Conservation (phyloP, 2,797 vertebrate species). For the Galaxias olidus region DNA sequence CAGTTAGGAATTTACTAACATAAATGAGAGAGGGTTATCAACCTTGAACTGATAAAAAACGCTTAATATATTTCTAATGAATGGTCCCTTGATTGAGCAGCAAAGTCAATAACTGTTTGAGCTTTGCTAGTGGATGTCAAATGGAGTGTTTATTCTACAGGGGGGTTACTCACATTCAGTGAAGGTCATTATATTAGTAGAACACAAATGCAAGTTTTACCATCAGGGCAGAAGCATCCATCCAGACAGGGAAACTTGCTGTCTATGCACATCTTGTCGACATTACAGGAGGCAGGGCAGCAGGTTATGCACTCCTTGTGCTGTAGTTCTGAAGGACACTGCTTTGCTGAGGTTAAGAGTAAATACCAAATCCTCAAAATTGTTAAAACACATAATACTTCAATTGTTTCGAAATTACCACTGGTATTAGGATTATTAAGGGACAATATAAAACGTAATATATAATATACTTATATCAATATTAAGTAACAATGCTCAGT, state of each 20-base stretch:
- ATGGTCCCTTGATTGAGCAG: background rate
- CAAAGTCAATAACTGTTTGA: background rate
- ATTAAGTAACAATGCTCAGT: too few relatives aligned
- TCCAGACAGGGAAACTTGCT: slow-evolving; percentile 93
- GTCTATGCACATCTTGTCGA: slow-evolving; percentile 83
- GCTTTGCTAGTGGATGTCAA: too few relatives aligned
- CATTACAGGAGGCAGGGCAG: slow-evolving; percentile 87
- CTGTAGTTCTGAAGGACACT: slow-evolving; percentile 77
- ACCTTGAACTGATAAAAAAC: background rate
- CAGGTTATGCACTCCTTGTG: slow-evolving; percentile 91
- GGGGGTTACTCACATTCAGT: too few relatives aligned
- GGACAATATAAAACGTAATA: too few relatives aligned
- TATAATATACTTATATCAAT: too few relatives aligned
- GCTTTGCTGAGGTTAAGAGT: slow-evolving; percentile 58
- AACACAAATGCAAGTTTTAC: slow-evolving; percentile 59
- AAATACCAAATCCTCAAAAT: too few relatives aligned
- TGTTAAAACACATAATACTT: too few relatives aligned
- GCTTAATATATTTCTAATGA: too few relatives aligned
- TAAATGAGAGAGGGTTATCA: background rate
- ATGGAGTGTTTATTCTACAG: too few relatives aligned
- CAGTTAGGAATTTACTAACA: background rate
- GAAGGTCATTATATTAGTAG: background rate
- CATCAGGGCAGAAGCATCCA: slow-evolving; percentile 92
- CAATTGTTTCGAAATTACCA: too few relatives aligned
- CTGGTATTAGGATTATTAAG: too few relatives aligned